These are phyloP conservation scores for Phoxinus dragarum DNA, from an alignment of 2,797 vertebrate genomes.

Conservation along the genomic window DNA sequence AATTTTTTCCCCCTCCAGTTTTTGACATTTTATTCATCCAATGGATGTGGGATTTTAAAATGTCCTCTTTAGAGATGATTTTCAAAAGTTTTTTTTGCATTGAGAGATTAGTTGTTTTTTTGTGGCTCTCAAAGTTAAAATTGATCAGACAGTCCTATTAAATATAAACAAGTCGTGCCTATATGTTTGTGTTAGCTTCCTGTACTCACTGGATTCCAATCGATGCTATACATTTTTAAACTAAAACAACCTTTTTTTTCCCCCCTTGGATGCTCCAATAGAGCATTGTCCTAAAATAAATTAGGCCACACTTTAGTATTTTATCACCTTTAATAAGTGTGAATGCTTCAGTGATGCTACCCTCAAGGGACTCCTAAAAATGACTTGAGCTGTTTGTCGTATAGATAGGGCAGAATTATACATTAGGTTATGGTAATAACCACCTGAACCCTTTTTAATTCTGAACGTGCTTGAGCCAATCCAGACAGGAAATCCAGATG, in stretches of 20 bases:
- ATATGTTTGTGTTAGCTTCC: neutral
- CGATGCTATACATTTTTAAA: too few species aligned
- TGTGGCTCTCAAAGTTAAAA: neutral
- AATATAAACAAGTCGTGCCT: neutral
- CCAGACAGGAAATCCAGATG: slow-evolving; percentile 26
- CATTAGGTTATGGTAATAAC: slow-evolving; percentile 45
- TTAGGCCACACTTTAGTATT: neutral
- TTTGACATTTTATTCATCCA: neutral
- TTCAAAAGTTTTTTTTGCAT: neutral
- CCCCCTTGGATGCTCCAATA: neutral
- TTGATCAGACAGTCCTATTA: neutral
- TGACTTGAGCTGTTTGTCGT: slow-evolving; percentile 25
- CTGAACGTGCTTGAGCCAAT: slow-evolving; percentile 25
- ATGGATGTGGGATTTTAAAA: neutral
- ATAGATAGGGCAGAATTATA: slow-evolving; percentile 46
- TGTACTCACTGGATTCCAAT: neutral
- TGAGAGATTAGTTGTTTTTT: neutral
- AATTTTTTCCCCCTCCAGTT: neutral
- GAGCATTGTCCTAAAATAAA: slow-evolving; percentile 8
- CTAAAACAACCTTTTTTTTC: neutral
- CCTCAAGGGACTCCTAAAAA: slow-evolving; percentile 32
- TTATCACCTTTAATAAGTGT: slow-evolving; percentile 37
- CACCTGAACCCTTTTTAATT: slow-evolving; percentile 51
- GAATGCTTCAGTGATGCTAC: slow-evolving; percentile 17
- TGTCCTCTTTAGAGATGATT: neutral